Percentiles rank a stretch among this genome's conserved stretches.
Evolutionary conservation across 1,140 invertebrate species (phyloP).

Genomic region (Drosophila rufa): DNA sequence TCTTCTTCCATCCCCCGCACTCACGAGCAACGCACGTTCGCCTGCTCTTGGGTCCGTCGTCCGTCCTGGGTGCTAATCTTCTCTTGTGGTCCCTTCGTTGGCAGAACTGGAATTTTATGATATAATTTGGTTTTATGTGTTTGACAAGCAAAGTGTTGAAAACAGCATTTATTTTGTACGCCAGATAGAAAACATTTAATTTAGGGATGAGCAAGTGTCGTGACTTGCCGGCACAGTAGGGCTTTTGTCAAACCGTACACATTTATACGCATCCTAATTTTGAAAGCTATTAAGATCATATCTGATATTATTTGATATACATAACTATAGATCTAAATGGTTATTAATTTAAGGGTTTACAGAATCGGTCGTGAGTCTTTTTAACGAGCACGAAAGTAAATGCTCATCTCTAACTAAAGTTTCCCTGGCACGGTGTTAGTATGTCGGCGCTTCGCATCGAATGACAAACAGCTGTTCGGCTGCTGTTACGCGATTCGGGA

Average conservation of each 20-base stretch:
- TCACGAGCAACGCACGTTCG: slow-evolving; percentile 8
- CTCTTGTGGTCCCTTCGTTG: background rate
- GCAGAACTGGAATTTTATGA: slow-evolving; percentile 40
- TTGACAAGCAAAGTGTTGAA: slow-evolving; percentile 8
- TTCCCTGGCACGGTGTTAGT: background rate
- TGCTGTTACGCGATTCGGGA: slow-evolving; percentile 64
- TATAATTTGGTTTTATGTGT: slow-evolving; percentile 50
- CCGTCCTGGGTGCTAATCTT: slow-evolving; percentile 5
- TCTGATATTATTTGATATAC: too few relatives aligned
- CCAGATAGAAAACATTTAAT: slow-evolving; percentile 6
- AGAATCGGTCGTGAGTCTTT: background rate
- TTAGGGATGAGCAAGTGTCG: background rate
- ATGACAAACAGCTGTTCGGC: slow-evolving; percentile 56
- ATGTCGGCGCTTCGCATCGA: slow-evolving; percentile 22
- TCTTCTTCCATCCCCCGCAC: slow-evolving; percentile 28
- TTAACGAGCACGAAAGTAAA: background rate
- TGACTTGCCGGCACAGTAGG: too few relatives aligned
- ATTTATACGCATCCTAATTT: too few relatives aligned
- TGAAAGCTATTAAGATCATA: too few relatives aligned
- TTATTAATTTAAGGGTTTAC: too few relatives aligned
- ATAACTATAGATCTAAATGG: too few relatives aligned
- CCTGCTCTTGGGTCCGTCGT: background rate
- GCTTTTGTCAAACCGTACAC: too few relatives aligned
- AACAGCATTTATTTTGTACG: slow-evolving; percentile 6
- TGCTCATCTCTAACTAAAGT: background rate